A percentile compares a stretch with the other conserved stretches of the same genome.
phyloP scores from a whole-genome alignment of 2,888 invertebrate species.

The Eudasyphora cyanicolor region DNA sequence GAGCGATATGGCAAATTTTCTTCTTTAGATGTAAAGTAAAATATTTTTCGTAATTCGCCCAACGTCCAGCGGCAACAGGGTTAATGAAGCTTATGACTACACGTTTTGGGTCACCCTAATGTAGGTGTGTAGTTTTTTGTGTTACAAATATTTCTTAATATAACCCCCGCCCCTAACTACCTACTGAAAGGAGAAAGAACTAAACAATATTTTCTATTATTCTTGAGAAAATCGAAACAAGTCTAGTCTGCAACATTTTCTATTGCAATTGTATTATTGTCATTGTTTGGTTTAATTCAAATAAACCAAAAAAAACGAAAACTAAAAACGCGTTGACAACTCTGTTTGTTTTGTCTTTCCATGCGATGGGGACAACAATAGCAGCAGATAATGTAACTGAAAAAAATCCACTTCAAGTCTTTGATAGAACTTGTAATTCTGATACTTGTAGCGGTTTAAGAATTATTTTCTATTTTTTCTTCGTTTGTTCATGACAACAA shows the following conservation, averaged over 20 bases:
- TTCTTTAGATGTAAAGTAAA: too few species aligned
- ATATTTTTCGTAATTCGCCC: too few species aligned
- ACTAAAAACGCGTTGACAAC: constrained; percentile 27
- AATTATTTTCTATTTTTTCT: constrained; percentile 44
- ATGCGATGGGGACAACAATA: not conserved
- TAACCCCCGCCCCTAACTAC: too few species aligned
- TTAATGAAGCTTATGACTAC: too few species aligned
- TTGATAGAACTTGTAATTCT: constrained; percentile 25
- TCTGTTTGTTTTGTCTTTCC: not conserved
- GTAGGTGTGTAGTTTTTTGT: too few species aligned
- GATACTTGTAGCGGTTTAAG: constrained; percentile 41
- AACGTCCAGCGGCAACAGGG: too few species aligned
- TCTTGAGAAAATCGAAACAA: not conserved
- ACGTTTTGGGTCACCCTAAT: too few species aligned
- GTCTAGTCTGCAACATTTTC: constrained; percentile 6
- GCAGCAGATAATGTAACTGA: not conserved
- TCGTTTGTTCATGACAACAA: constrained; percentile 25
- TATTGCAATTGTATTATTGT: constrained; percentile 19
- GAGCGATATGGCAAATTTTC: too few species aligned
- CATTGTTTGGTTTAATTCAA: not conserved
- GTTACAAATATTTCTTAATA: too few species aligned
- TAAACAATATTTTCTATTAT: not conserved
- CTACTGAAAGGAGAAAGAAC: too few species aligned
- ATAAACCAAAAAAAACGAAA: not conserved
- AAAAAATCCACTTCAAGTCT: not conserved